These are phyloP conservation scores for Barnardius zonarius DNA, from an alignment of 2,113 vertebrate species.

Conservation along the genomic window DNA sequence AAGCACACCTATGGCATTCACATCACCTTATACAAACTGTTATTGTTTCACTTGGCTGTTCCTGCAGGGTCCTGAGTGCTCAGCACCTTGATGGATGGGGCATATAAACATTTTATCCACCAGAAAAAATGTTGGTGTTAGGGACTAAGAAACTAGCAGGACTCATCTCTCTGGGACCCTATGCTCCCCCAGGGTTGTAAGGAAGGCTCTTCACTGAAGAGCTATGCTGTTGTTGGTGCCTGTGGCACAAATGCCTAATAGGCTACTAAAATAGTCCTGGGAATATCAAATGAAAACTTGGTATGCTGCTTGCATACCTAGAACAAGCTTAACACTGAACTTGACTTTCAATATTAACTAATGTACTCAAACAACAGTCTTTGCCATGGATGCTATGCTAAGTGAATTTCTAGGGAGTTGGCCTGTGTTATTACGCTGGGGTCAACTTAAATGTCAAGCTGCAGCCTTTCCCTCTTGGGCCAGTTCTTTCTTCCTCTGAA, in stretches of 20 bases:
- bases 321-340: neutral
- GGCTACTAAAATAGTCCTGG: neutral
- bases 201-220: neutral
- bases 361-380: neutral
- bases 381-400: neutral
- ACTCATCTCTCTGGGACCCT: too few relatives aligned
- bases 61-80: neutral
- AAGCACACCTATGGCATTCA: neutral
- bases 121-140: neutral
- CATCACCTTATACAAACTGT: rapidly evolving
- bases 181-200: rapidly evolving
- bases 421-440: rapidly evolving
- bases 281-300: neutral
- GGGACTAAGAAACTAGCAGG: neutral
- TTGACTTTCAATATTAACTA: neutral
- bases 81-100: neutral
- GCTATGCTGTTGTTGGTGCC: neutral
- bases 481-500: neutral
- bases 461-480: neutral
- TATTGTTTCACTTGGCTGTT: neutral
- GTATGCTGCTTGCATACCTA: neutral
- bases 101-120: neutral
- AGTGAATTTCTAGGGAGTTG: neutral
- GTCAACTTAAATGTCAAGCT: neutral
- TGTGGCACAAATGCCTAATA: neutral